phyloP scores from a whole-genome alignment of 1,140 invertebrate genomes.

The Phthorimaea operculella region DNA sequence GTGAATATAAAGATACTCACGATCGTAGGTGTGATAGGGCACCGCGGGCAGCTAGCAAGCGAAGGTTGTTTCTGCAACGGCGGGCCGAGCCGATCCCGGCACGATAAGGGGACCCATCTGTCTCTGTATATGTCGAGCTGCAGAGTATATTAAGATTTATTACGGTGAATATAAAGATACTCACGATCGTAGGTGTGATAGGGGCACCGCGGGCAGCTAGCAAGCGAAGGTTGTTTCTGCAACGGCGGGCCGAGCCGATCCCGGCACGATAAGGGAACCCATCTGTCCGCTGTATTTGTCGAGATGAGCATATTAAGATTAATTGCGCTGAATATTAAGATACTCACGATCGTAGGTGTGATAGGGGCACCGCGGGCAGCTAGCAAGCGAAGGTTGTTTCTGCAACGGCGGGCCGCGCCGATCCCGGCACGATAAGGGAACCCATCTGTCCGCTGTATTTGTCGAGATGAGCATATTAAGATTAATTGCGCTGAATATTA shows the following conservation, averaged over 20 bases:
- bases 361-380: no score
- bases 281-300: no score
- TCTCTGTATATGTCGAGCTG: no score
- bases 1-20: background rate
- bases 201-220: slow-evolving; percentile 3
- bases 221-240: slow-evolving; percentile 58
- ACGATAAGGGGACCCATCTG: slow-evolving; percentile 48
- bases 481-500: no score
- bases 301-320: no score
- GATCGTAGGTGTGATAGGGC: no score
- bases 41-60: slow-evolving; percentile 27
- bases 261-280: slow-evolving; percentile 45
- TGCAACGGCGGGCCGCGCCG: slow-evolving; percentile 19
- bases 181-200: no score
- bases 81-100: slow-evolving; percentile 28
- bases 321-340: no score
- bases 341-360: slow-evolving; percentile 48
- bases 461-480: no score
- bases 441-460: no score
- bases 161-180: slow-evolving; percentile 12
- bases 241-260: slow-evolving; percentile 23
- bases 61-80: slow-evolving; percentile 49
- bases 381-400: no score
- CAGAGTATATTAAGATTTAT: no score
- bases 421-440: slow-evolving; percentile 39